phyloP scores from a whole-genome alignment of 2,113 vertebrate species.

The Smithornis capensis region DNA sequence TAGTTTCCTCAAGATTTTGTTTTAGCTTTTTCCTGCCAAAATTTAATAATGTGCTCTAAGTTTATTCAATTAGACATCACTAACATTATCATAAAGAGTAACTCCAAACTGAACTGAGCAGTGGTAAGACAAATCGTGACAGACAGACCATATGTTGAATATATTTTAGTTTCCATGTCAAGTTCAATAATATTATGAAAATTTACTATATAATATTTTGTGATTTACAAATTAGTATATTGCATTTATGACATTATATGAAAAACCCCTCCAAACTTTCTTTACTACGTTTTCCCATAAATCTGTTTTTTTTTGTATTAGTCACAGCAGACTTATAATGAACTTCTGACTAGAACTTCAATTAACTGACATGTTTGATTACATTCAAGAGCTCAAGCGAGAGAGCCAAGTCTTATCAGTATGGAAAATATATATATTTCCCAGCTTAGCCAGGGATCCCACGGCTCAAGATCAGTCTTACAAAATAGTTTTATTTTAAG shows the following conservation, averaged over 20 bases:
- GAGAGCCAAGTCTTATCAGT: neutral
- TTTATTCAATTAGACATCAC: neutral
- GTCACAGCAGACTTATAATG: neutral
- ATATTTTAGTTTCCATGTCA: neutral
- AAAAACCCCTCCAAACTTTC: neutral
- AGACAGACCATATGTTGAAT: neutral
- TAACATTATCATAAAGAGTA: neutral
- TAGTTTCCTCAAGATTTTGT: neutral
- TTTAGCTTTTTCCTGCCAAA: neutral
- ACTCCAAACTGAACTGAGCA: neutral
- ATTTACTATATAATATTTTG: neutral
- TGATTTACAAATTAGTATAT: neutral
- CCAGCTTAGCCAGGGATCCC: neutral
- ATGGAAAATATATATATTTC: neutral
- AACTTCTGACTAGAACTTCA: neutral
- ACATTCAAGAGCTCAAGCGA: neutral
- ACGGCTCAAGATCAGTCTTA: neutral
- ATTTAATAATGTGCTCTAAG: neutral
- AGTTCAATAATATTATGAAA: neutral
- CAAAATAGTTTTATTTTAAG: neutral
- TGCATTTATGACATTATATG: neutral
- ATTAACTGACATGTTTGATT: neutral
- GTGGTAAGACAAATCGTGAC: neutral
- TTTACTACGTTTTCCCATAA: neutral
- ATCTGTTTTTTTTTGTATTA: neutral